Evolutionary conservation across 2,797 vertebrate species (phyloP).

Genomic region (Lutra lutra): DNA sequence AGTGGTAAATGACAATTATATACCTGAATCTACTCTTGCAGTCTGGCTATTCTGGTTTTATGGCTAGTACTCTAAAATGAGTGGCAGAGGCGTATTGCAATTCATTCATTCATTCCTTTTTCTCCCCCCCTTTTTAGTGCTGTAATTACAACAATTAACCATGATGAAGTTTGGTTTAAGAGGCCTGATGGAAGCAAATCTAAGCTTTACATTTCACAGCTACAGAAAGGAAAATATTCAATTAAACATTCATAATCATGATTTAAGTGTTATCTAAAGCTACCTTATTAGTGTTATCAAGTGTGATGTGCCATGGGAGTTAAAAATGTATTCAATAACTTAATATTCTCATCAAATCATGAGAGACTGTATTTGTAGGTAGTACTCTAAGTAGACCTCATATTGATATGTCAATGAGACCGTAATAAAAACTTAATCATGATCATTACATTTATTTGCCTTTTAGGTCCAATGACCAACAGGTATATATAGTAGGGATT

Average conservation of each 20-base stretch:
- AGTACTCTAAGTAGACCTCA: slow-evolving; percentile 84
- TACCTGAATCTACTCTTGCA: not conserved
- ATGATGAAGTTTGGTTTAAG: slow-evolving; percentile 99
- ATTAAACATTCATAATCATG: slow-evolving; percentile 94
- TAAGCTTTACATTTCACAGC: slow-evolving; percentile 98
- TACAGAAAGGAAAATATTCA: slow-evolving; percentile 99
- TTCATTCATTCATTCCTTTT: slow-evolving; percentile 74
- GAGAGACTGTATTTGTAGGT: slow-evolving; percentile 83
- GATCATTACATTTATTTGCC: slow-evolving; percentile 78
- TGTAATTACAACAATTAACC: slow-evolving; percentile 98
- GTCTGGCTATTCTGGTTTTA: not conserved
- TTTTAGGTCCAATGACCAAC: slow-evolving; percentile 79
- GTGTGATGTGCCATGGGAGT: slow-evolving; percentile 86
- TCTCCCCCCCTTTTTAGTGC: slow-evolving; percentile 89
- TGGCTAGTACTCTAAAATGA: slow-evolving; percentile 44
- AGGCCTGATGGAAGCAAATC: slow-evolving; percentile 98
- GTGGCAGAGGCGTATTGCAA: slow-evolving; percentile 38
- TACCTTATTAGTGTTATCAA: slow-evolving; percentile 85
- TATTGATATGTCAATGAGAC: slow-evolving; percentile 74
- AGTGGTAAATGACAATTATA: not conserved
- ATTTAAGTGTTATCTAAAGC: slow-evolving; percentile 81
- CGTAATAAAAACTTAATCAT: slow-evolving; percentile 80
- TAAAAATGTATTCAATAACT: slow-evolving; percentile 84
- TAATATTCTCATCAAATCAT: slow-evolving; percentile 82
- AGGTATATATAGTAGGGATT: slow-evolving; percentile 73